These are phyloP conservation scores for Alcedo quadribrachys DNA, from an alignment of 2,797 vertebrate species.

Conservation along the genomic window DNA sequence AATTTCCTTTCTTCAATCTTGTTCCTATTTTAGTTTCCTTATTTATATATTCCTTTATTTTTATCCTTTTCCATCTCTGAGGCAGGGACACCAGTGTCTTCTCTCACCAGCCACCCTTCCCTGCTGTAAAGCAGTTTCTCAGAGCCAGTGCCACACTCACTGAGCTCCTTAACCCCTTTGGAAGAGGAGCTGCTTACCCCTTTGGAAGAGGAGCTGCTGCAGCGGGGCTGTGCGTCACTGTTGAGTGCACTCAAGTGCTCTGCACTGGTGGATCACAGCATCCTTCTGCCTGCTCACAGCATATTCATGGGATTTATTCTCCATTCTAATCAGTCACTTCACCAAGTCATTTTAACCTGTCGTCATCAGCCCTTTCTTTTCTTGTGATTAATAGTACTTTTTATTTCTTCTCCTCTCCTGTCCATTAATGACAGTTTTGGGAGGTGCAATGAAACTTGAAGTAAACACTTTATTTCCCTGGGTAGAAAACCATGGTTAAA, in stretches of 20 bases:
- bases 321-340: background rate
- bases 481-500: background rate
- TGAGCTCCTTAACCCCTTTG: background rate
- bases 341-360: background rate
- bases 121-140: background rate
- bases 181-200: background rate
- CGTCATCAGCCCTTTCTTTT: background rate
- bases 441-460: background rate
- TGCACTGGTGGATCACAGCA: background rate
- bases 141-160: background rate
- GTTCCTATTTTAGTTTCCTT: background rate
- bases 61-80: background rate
- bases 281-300: background rate
- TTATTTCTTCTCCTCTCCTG: background rate
- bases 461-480: background rate
- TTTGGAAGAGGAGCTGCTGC: background rate
- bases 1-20: background rate
- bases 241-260: background rate
- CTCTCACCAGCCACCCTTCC: background rate
- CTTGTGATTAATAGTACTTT: background rate
- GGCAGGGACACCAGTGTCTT: fast-evolving
- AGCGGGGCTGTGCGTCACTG: background rate
- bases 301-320: background rate
- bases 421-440: background rate
- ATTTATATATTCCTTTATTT: background rate